Evolutionary conservation across 92 coral and sea anemone species (phyloP), one percentile per base, ranked within the genome.

Genomic region (Scolanthus callimorphus): DNA sequence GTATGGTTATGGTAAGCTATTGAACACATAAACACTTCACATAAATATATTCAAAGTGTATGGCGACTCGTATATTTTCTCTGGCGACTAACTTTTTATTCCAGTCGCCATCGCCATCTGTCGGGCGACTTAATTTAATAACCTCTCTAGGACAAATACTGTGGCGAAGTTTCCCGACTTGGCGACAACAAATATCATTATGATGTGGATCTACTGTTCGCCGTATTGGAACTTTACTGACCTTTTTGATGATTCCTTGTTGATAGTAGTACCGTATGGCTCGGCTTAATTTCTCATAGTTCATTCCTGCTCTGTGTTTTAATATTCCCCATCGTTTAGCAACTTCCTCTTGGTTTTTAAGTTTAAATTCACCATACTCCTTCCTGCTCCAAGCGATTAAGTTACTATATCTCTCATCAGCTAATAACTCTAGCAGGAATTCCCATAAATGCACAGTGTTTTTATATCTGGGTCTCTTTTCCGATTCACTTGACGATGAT

Each of bases 361-460:
- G 54, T 44, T 88, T 87, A 48, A 87, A 91, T 68, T 91, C 96
- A 15, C 87, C 80, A 6, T 79, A 71, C 1, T 83, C 89, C 23
- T 85, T 79, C 31, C 79, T 81, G 44, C 83, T 88, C 97, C 97
- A 91, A 20, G 83, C 66, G n/a, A 91, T 88, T 11, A 91, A 39
- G 2, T 96, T 76, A 11, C 51, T 38, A 37, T 69, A 87, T 25
- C 68, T 44, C 13, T 82, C 79, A 23, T 81, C 86, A 1, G 82
- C 82, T 1, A 91, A 55, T 10, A 91, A 56, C 29, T 82, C 97
- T 11, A 75, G 78, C 22, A 91, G 67, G 37, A 91, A 91, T 39
- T 91, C 97, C 97, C 97, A 91, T 61, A 91, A 70, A 47, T 91
- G 97, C 11, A 88, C 74, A 1, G 87, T 85, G 61, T 91, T 91